Conservation (phyloP, 1,140 invertebrate species). For the Pogonomyrmex californicus region DNA sequence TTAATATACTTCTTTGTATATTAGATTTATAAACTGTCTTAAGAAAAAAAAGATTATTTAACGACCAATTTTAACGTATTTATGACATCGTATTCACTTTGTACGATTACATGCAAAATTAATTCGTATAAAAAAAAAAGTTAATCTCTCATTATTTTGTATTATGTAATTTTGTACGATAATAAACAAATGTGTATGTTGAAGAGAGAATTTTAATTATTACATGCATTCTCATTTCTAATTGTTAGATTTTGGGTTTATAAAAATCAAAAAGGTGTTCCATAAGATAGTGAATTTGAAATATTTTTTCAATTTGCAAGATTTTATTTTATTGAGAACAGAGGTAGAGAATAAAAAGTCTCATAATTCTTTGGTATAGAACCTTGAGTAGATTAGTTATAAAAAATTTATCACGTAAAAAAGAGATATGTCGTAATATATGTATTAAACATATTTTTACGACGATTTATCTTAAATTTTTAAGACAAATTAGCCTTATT, state of each 20-base stretch:
- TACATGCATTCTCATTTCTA: conserved; percentile 58
- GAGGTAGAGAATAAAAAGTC: conserved; percentile 66
- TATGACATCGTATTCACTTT: conserved; percentile 80
- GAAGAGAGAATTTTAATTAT: conserved; percentile 60
- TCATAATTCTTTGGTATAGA: conserved; percentile 70
- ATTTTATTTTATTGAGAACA: conserved; percentile 79
- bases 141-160: conserved; percentile 56
- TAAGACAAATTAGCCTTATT: conserved; percentile 89
- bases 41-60: neutral
- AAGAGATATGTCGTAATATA: conserved; percentile 16
- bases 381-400: conserved; percentile 75
- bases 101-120: conserved; percentile 81
- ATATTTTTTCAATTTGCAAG: conserved; percentile 76
- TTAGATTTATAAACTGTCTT: neutral
- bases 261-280: conserved; percentile 85
- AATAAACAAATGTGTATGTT: conserved; percentile 87
- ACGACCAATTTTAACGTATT: too few species aligned
- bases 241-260: conserved; percentile 82
- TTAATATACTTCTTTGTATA: neutral
- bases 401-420: conserved; percentile 2
- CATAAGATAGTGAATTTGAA: conserved; percentile 81
- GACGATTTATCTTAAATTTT: conserved; percentile 58
- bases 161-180: conserved; percentile 84
- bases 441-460: conserved; percentile 8
- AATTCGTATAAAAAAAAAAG: neutral